Evolutionary conservation across 1,140 invertebrate genomes (phyloP).

Genomic region (Polypedilum pembai): DNA sequence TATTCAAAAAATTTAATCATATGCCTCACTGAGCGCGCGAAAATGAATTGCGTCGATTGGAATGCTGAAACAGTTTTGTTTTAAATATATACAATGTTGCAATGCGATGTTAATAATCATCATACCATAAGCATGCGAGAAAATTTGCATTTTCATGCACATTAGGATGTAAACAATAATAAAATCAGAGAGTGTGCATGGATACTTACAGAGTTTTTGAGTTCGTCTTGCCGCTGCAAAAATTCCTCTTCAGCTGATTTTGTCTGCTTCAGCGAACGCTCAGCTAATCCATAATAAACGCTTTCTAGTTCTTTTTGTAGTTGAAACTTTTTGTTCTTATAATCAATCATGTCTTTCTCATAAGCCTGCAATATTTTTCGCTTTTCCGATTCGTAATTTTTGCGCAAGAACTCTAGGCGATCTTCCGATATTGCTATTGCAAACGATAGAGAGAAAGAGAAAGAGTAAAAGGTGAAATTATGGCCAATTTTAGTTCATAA

Average conservation of each 20-base stretch:
- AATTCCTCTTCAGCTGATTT: slow-evolving; percentile 39
- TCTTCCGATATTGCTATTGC: slow-evolving; percentile 44
- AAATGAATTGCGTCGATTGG: slow-evolving; percentile 51
- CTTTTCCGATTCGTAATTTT: slow-evolving; percentile 49
- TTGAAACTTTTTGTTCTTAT: slow-evolving; percentile 42
- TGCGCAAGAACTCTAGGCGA: slow-evolving; percentile 48
- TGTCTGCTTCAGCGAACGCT: slow-evolving; percentile 34
- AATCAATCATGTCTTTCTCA: slow-evolving; percentile 42
- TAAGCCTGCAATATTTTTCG: slow-evolving; percentile 46
- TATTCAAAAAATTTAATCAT: slow-evolving; percentile 47
- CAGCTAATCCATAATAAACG: slow-evolving; percentile 40
- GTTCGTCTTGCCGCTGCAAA: slow-evolving; percentile 44
- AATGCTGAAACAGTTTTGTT: slow-evolving; percentile 39
- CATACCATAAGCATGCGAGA: not conserved
- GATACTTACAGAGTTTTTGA: slow-evolving; percentile 45
- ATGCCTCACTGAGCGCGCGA: slow-evolving; percentile 49
- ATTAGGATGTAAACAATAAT: slow-evolving; percentile 27
- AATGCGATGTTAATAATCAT: not conserved
- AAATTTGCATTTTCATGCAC: slow-evolving; percentile 30
- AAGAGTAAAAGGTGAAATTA: not conserved
- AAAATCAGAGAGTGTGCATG: not conserved
- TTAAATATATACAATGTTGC: slow-evolving; percentile 6
- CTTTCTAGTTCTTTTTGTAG: slow-evolving; percentile 39
- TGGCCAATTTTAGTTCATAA: not conserved
- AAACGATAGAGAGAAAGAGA: not conserved